Percentiles rank a stretch among this genome's conserved stretches.
Evolutionary conservation across 2,888 invertebrate species (phyloP).

Genomic region (Drosophila heteroneura): DNA sequence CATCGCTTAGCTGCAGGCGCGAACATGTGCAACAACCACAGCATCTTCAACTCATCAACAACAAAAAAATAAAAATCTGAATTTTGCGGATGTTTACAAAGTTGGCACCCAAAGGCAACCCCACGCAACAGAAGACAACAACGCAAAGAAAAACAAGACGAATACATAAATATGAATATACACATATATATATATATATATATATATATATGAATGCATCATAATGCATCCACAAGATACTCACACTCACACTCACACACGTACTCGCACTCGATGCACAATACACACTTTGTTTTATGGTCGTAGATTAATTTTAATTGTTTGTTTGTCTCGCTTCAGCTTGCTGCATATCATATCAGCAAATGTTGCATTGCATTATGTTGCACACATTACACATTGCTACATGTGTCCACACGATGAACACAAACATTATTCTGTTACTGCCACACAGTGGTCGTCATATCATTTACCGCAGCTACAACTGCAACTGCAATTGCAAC

Average conservation of each 20-base stretch:
- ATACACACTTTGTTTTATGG: conserved; percentile 77
- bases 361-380: conserved; percentile 57
- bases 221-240: conserved; percentile 59
- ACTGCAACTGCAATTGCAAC: conserved; percentile 40
- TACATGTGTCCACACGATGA: conserved; percentile 49
- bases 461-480: conserved; percentile 19
- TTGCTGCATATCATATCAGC: conserved; percentile 62
- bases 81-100: conserved; percentile 76
- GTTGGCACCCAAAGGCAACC: conserved; percentile 65
- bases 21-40: conserved; percentile 54
- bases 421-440: conserved; percentile 29
- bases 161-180: conserved; percentile 9
- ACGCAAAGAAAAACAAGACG: conserved; percentile 54
- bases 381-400: conserved; percentile 28
- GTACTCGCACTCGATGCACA: conserved; percentile 28
- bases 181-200: conserved; percentile 11
- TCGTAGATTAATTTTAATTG: conserved; percentile 79
- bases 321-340: conserved; percentile 66
- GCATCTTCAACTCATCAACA: conserved; percentile 23
- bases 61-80: conserved; percentile 38
- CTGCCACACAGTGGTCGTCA: conserved; percentile 44
- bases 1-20: conserved; percentile 53
- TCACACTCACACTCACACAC: conserved; percentile 1
- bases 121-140: conserved; percentile 53
- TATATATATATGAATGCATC: conserved; percentile 35